Evolutionary conservation across 2,888 invertebrate species (phyloP), one percentile per base, ranked within the genome.

Genomic region (Oegoconia quadripuncta): DNA sequence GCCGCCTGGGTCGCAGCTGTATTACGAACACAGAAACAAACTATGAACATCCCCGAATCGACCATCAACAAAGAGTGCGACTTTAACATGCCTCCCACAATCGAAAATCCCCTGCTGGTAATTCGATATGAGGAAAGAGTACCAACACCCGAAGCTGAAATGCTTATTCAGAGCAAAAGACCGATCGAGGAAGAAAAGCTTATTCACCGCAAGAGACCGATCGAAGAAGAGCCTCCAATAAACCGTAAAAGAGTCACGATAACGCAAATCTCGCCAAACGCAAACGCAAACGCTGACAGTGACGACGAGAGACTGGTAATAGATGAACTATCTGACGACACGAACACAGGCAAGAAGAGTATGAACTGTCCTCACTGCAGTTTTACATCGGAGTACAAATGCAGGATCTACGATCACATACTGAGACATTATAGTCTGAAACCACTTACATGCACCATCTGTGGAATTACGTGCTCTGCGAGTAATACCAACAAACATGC

Each of bases 351-450:
- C 33, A 52, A 30, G 41, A 44, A 43, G 16, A 52, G 6, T 0
- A 47, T 44, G 15, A 41, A 52, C 3, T 88, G 88, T 39, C 59
- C 59, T 0, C 54, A 68, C 46, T 89, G 89, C 51, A 43, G 50
- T 0, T 72, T 56, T 40, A 37, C 33, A 0, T 43, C 51, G 0
- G 55, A 47, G 35, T 48, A 61, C 30, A n/a, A n/a, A n/a, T n/a
- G n/a, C n/a, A n/a, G n/a, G n/a, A n/a, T 86, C n/a, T 66, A 63
- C 11, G 64, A 70, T 28, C 90, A 90, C 51, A 56, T 80, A 4
- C 56, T 79, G 20, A 60, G 72, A 2, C 90, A 90, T 55, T 88
- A 80, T 71, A 65, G 72, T 3, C 48, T 86, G 6, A 83, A 82
- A 42, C 82, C 88, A 0, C 83, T 59, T 42, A 52, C 51, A 1